Evolutionary conservation across 2,113 vertebrate genomes (phyloP), one percentile per base, ranked within the genome.

Genomic region (Narcine bancroftii): DNA sequence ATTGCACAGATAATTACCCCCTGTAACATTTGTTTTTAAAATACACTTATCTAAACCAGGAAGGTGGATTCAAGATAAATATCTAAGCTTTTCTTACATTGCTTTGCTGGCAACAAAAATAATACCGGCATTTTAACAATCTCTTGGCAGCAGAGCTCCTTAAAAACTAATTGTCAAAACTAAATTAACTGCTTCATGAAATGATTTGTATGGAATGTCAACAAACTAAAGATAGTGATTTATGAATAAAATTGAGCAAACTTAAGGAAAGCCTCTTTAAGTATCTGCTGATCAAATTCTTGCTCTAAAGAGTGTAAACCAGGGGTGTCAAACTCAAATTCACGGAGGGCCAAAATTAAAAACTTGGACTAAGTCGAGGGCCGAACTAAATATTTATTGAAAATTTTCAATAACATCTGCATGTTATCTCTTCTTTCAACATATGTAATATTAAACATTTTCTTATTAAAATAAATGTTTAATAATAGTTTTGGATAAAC

Each of bases 31-130:
- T 72, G 26, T 53, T 83, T 5, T 83, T 79, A 79, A 42, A 42
- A 47, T 6, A 94, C 94, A 96, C 95, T 96, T 96, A 96, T 96
- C 96, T 96, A 96, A 96, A 96, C 97, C 95, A 95, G 96, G 96
- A 96, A 95, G 96, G 97, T 95, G 96, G 95, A 96, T 95, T 95
- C 95, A 96, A 96, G 96, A 96, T 95, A 96, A 95, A n/a, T n/a
- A 26, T 29, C 33, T 36, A 15, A 17, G 94, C 95, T 96, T 96
- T 95, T 96, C 95, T 96, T 95, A 94, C 94, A 95, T 96, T 96
- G 95, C 95, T 95, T 96, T 94, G 95, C 95, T 96, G 96, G 95
- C 95, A 96, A 95, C 96, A 95, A 93, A 69, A 94, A 95, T 95
- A 96, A 96, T 95, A 95, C 5, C 95, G 96, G 95, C 95, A 96